Evolutionary conservation across 2,797 vertebrate genomes (phyloP).

Genomic region (Falco biarmicus): DNA sequence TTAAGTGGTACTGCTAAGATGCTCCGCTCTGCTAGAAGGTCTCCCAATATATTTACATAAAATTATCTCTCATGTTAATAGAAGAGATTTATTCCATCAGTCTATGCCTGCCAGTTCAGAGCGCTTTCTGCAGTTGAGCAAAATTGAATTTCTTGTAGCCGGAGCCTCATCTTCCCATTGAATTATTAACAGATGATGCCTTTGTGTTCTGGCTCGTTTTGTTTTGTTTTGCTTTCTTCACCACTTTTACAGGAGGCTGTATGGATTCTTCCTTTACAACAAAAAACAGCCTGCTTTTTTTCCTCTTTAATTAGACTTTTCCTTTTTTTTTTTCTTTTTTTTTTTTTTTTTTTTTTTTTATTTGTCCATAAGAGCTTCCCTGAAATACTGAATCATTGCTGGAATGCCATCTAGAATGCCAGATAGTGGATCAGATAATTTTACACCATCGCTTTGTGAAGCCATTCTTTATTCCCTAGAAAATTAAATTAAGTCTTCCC

Average conservation of each 20-base stretch:
- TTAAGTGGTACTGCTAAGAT: slow-evolving; percentile 75
- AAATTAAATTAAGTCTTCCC: slow-evolving; percentile 47
- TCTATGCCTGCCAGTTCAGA: slow-evolving; percentile 54
- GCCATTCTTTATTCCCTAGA: slow-evolving; percentile 37
- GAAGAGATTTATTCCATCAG: slow-evolving; percentile 68
- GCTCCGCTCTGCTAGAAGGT: slow-evolving; percentile 59
- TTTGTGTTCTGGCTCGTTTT: background rate
- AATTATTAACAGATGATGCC: slow-evolving; percentile 55
- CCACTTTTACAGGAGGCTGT: background rate
- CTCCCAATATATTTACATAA: slow-evolving; percentile 74
- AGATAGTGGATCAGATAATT: slow-evolving; percentile 5
- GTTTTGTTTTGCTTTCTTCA: background rate
- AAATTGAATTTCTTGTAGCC: slow-evolving; percentile 61
- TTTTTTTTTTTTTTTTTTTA: background rate
- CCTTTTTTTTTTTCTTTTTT: background rate
- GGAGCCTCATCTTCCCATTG: slow-evolving; percentile 40
- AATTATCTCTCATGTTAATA: slow-evolving; percentile 75
- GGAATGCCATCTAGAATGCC: slow-evolving; percentile 3
- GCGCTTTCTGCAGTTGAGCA: slow-evolving; percentile 57
- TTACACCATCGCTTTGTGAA: slow-evolving; percentile 4
- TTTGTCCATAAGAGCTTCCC: background rate
- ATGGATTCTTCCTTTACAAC: slow-evolving; percentile 1
- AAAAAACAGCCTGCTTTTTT: slow-evolving; percentile 11
- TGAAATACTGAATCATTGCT: slow-evolving; percentile 19
- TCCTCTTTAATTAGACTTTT: slow-evolving; percentile 4